phyloP scores from a whole-genome alignment of 2,113 vertebrate genomes.

The Tachysurus vachellii region DNA sequence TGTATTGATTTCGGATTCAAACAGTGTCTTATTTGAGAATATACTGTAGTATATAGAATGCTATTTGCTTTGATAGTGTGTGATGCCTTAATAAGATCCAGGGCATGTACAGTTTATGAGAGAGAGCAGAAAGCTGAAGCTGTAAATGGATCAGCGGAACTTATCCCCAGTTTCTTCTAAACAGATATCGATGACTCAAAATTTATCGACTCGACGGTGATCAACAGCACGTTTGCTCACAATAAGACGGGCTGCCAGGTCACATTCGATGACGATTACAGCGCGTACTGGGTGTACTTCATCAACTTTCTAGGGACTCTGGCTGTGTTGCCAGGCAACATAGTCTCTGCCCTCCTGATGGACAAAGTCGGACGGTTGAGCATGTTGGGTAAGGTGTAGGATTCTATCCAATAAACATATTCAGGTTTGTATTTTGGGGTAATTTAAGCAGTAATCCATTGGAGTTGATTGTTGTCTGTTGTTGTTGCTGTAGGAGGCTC shows the following conservation, averaged over 20 bases:
- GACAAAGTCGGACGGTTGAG: slow-evolving; percentile 96
- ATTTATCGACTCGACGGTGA: slow-evolving; percentile 83
- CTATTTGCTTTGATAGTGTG: no score
- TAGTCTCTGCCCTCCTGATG: slow-evolving; percentile 97
- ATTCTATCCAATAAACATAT: neutral
- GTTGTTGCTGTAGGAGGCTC: slow-evolving; percentile 84
- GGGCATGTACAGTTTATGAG: neutral
- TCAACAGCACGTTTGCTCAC: slow-evolving; percentile 86
- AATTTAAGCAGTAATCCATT: neutral
- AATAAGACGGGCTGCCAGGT: slow-evolving; percentile 95
- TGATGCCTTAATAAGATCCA: neutral
- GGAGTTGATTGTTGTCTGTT: slow-evolving; percentile 4
- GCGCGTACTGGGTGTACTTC: slow-evolving; percentile 99
- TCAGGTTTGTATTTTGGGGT: neutral
- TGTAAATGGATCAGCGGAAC: neutral
- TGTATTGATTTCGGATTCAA: no score
- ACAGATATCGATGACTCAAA: slow-evolving; percentile 93
- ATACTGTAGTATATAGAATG: no score
- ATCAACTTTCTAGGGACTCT: slow-evolving; percentile 97
- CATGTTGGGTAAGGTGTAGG: slow-evolving; percentile 85
- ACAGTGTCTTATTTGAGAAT: no score
- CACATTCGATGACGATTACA: slow-evolving; percentile 96
- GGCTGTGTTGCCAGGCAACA: slow-evolving; percentile 95
- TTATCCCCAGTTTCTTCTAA: neutral
- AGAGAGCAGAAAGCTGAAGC: neutral